Conservation (phyloP, 2,113 vertebrate species). For the Antechinus flavipes region DNA sequence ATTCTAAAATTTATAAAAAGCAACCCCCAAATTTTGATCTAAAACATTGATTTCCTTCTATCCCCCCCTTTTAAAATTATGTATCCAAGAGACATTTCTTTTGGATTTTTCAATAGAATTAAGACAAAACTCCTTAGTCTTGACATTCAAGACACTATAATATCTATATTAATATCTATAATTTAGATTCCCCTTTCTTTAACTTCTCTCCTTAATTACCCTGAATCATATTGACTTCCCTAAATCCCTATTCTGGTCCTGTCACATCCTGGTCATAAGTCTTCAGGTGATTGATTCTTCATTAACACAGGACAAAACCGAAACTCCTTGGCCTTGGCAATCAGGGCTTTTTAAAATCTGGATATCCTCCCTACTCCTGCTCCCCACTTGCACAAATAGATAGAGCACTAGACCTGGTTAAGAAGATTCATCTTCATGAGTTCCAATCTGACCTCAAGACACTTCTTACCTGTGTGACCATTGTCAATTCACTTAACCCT, state of each 20-base stretch:
- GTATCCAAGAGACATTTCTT: neutral
- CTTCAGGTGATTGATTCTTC: neutral
- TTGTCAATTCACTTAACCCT: neutral
- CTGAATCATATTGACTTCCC: neutral
- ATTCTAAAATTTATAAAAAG: neutral
- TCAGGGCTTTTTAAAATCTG: neutral
- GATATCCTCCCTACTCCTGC: neutral
- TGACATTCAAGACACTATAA: too few species aligned
- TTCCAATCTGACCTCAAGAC: neutral
- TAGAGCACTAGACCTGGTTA: neutral
- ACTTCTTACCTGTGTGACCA: neutral
- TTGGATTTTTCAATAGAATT: neutral
- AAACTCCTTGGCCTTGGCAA: neutral
- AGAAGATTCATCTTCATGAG: neutral
- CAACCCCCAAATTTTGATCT: neutral
- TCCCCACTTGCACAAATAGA: neutral
- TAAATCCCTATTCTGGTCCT: neutral
- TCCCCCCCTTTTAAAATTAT: neutral
- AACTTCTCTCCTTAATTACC: neutral
- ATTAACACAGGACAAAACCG: neutral
- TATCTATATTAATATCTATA: neutral
- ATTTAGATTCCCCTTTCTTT: neutral
- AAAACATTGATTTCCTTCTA: neutral
- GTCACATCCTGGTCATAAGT: neutral
- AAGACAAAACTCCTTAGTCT: neutral